phyloP scores from a whole-genome alignment of 2,797 vertebrate species.

The Cyprinodon diabolis region DNA sequence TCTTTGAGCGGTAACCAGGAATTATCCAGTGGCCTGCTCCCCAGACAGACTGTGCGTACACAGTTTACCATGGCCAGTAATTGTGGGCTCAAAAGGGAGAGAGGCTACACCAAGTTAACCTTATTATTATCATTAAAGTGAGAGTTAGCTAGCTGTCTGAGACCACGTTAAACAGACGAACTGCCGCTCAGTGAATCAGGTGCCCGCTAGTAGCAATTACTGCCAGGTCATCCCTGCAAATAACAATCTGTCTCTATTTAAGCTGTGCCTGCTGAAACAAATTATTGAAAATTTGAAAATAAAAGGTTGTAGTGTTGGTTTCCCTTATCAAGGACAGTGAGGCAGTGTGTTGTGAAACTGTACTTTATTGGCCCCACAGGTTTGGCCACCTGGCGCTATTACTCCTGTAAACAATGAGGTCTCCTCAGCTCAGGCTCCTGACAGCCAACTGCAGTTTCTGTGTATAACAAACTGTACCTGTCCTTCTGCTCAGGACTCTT shows the following conservation, averaged over 20 bases:
- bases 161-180: conserved; percentile 69
- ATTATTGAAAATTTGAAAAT: conserved; percentile 43
- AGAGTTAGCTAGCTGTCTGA: conserved; percentile 74
- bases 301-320: conserved; percentile 31
- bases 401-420: conserved; percentile 41
- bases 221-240: conserved; percentile 56
- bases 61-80: conserved; percentile 72
- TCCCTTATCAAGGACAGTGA: conserved; percentile 6
- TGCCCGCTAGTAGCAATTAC: conserved; percentile 62
- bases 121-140: conserved; percentile 80
- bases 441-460: conserved; percentile 33
- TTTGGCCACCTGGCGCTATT: conserved; percentile 54
- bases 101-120: conserved; percentile 68
- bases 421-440: conserved; percentile 28
- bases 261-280: conserved; percentile 34
- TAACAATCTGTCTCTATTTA: conserved; percentile 67
- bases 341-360: conserved; percentile 33
- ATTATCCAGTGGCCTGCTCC: conserved; percentile 73
- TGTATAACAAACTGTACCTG: conserved; percentile 47
- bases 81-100: conserved; percentile 71
- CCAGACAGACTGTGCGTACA: conserved; percentile 73
- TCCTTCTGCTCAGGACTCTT: conserved; percentile 32
- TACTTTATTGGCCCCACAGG: conserved; percentile 26
- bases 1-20: conserved; percentile 67
- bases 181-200: conserved; percentile 66